A percentile compares a stretch with the other conserved stretches of the same genome.
Conservation (phyloP, 2,113 vertebrate genomes). For the Physeter macrocephalus region DNA sequence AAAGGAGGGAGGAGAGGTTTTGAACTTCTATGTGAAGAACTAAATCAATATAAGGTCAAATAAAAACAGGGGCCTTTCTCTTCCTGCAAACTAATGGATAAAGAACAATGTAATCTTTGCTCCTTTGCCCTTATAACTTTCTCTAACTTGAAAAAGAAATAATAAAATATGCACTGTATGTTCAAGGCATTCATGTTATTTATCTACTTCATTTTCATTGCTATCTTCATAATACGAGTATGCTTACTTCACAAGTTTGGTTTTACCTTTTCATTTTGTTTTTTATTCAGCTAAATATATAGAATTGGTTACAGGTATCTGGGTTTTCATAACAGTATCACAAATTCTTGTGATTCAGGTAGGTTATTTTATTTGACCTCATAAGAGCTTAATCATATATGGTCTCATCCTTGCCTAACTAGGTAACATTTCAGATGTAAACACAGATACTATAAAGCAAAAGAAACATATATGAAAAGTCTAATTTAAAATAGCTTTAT, state of each 20-base stretch:
- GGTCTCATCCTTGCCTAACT: neutral
- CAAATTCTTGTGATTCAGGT: neutral
- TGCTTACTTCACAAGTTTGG: neutral
- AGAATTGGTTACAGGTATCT: neutral
- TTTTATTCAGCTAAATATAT: neutral
- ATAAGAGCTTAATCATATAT: neutral
- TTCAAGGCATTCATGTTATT: neutral
- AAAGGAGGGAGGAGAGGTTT: neutral
- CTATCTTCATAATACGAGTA: neutral
- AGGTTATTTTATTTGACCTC: neutral
- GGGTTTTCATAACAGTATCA: neutral
- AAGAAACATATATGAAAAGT: neutral
- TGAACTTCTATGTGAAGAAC: constrained; percentile 38
- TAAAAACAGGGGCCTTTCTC: neutral
- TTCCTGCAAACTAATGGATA: constrained; percentile 25
- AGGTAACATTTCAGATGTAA: neutral
- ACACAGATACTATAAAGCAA: neutral
- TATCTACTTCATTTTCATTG: neutral
- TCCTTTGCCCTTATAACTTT: neutral
- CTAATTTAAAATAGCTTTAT: neutral
- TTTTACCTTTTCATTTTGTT: neutral
- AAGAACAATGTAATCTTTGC: neutral
- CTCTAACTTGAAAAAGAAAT: neutral
- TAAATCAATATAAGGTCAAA: constrained; percentile 51
- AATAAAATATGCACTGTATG: neutral